Base-by-base conservation (phyloP, 2,797 vertebrate genomes). In the Alcedo quadribrachys region DNA sequence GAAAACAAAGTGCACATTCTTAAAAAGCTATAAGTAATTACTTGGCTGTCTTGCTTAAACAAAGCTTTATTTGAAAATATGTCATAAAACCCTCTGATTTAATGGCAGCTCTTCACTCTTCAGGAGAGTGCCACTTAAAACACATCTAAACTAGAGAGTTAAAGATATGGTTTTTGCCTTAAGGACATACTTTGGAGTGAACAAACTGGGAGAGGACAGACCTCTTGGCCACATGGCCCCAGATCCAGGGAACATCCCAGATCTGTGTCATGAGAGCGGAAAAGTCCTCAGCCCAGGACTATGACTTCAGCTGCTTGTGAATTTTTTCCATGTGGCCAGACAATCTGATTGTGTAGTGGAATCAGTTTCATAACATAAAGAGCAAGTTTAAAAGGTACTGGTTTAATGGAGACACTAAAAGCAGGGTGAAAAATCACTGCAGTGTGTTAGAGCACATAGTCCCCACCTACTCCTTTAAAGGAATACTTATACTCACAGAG, bases 1-100 rank as follows among this genome's bases (percentile, higher is more conserved):
- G 35, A 87, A 95, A 95, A 94, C 89, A 93, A 91, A 85, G 71
- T 63, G 35, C 58, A 70, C 81, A 79, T 93, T 93, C 89, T 93
- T 55, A 32, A 81, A 86, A 91, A 95, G 13, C 42, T 45, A 5
- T 21, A 24, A 15, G 32, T 81, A 76, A 73, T 78, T 43, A 48
- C 42, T 91, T 90, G 68, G 11, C 28, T 87, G 46, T 50, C 74
- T 58, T 65, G 11, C 32, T 71, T 53, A 60, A 73, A 77, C 5
- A 15, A 3, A 5, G 8, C 28, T 70, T 87, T 27, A 46, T 77
- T 85, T 69, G 69, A 81, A 83, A 93, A 71, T 20, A n/a, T 1
- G 5, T 69, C 43, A 70, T 66, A 53, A 71, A 71, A 37, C 6
- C 8, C 33, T 33, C 1, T 30, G 75, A 53, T 82, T 81, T 58